phyloP scores from a whole-genome alignment of 2,113 vertebrate species.

The Podarcis raffonei region DNA sequence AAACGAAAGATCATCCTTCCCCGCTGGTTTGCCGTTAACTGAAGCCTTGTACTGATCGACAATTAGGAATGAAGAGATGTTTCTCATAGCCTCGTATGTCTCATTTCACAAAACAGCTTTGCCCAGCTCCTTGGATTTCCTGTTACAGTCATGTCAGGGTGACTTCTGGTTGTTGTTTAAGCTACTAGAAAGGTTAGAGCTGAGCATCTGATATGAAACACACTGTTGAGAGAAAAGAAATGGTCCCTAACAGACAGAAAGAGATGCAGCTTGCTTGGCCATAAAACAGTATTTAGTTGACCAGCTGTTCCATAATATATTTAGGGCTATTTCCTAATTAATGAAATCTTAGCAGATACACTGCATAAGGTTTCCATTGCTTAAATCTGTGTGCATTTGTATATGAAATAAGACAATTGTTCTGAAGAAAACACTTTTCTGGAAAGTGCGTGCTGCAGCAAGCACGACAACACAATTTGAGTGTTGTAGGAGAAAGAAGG shows the following conservation, averaged over 20 bases:
- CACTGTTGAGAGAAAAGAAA: conserved; percentile 54
- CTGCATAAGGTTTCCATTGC: background rate
- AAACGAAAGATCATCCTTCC: conserved; percentile 24
- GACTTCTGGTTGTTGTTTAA: background rate
- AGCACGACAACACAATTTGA: background rate
- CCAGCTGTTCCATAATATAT: background rate
- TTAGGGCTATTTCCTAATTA: background rate
- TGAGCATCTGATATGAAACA: conserved; percentile 50
- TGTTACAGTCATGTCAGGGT: background rate
- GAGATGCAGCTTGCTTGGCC: conserved; percentile 40
- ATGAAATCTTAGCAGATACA: background rate
- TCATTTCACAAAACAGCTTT: conserved; percentile 21
- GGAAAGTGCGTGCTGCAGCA: background rate
- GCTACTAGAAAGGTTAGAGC: conserved; percentile 46
- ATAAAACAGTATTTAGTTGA: conserved; percentile 51
- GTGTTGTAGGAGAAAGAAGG: background rate
- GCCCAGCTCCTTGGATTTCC: background rate
- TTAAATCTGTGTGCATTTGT: conserved; percentile 1
- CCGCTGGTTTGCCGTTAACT: conserved; percentile 37
- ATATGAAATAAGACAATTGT: conserved; percentile 55
- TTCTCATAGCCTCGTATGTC: background rate
- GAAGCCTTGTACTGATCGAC: conserved; percentile 51
- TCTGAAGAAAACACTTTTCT: background rate
- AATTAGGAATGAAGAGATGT: conserved; percentile 42
- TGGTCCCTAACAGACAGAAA: conserved; percentile 46